Evolutionary conservation across 2,797 vertebrate species (phyloP), one percentile per base, ranked within the genome.

Genomic region (Myripristis jacobus): DNA sequence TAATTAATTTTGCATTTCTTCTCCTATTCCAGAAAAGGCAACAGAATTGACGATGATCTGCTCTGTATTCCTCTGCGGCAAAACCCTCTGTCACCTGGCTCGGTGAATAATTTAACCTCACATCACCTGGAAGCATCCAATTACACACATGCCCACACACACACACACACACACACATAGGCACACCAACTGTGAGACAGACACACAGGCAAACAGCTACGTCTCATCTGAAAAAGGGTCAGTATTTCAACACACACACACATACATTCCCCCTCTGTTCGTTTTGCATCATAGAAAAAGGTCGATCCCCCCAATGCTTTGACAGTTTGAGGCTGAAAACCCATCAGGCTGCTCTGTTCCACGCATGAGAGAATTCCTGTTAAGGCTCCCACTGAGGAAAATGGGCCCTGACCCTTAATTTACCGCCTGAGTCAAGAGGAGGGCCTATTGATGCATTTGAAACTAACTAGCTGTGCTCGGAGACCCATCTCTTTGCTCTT

Each of bases 281-380:
- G 59, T 73, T 78, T 79, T 84, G 50, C 79, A 72, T 79, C 66
- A 54, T 16, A 34, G 48, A 76, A 51, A 80, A 73, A 64, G 47
- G 61, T 56, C 6, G 4, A 13, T 19, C 7, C 19, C 13, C 54
- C 19, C n/a, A 25, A 48, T 58, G 66, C 79, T 77, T 83, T 84
- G 82, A 88, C 82, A 84, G 79, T 85, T 82, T 71, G 71, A 85
- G 81, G 52, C 81, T 78, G 67, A 77, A 79, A 88, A 88, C 79
- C 85, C 86, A 90, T 88, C 90, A 90, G 72, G 77, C 78, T 15
- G 52, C 70, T 81, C 72, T 27, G 53, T 67, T 86, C 78, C 79
- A 89, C 64, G 88, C 87, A 84, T 89, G 90, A 91, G 72, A 81
- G 85, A 54, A 64, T 87, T 91, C 85, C 84, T 84, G 85, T 88